Evolutionary conservation across 2,888 invertebrate species (phyloP).

Genomic region (Eupsilia transversa): DNA sequence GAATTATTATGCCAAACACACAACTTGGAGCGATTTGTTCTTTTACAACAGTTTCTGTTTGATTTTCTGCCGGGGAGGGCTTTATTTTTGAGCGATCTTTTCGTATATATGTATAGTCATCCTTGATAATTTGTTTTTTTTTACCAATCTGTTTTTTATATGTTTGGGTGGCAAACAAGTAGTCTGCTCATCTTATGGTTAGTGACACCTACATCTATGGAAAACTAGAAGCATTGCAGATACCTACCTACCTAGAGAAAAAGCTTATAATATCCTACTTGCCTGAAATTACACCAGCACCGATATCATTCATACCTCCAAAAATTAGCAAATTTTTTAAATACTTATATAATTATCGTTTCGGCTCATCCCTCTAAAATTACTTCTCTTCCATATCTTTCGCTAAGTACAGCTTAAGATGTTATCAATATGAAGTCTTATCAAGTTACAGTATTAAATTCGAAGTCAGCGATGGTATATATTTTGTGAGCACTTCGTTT

Average conservation of each 20-base stretch:
- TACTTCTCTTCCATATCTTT: not conserved
- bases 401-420: not conserved
- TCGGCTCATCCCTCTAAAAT: not conserved
- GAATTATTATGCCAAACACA: constrained; percentile 75
- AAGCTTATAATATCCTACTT: not conserved
- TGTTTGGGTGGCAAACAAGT: not conserved
- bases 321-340: not conserved
- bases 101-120: constrained; percentile 24
- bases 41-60: constrained; percentile 66
- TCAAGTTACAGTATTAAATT: constrained; percentile 48
- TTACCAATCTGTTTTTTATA: constrained; percentile 12
- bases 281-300: not conserved
- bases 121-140: constrained; percentile 39
- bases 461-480: constrained; percentile 34
- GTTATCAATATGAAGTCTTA: constrained; percentile 27
- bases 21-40: constrained; percentile 70
- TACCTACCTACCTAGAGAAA: not conserved
- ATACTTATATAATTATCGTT: not conserved
- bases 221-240: not conserved
- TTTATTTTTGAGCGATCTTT: constrained; percentile 54
- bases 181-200: not conserved
- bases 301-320: not conserved
- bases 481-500: constrained; percentile 38
- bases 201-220: no score
- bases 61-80: constrained; percentile 50